phyloP scores from a whole-genome alignment of 2,797 vertebrate species.

The Silurus aristotelis region DNA sequence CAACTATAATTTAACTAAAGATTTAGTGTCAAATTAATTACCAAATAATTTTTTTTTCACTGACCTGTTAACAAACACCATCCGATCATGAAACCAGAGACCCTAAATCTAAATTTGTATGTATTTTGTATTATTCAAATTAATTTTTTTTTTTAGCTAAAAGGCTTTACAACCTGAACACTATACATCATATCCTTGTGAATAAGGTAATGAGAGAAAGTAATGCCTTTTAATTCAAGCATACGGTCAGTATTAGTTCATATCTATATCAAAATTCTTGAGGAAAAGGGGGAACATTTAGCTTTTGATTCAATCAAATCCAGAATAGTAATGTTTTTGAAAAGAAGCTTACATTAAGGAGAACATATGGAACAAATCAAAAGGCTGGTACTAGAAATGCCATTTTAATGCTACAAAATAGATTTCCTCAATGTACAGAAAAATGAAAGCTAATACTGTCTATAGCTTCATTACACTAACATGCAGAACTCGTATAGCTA shows the following conservation, averaged over 20 bases:
- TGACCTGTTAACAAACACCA: neutral
- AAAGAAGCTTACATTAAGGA: neutral
- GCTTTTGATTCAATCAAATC: neutral
- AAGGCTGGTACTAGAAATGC: neutral
- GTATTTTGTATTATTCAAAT: too few relatives aligned
- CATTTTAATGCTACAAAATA: neutral
- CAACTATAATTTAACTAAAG: neutral
- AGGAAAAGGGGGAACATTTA: neutral
- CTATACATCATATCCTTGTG: neutral
- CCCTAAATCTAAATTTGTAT: neutral
- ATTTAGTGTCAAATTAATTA: neutral
- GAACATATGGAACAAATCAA: neutral
- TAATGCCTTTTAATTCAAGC: slow-evolving; percentile 10
- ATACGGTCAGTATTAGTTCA: neutral
- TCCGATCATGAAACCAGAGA: neutral
- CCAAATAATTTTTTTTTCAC: neutral
- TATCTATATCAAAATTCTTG: neutral
- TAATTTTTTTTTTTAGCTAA: too few relatives aligned
- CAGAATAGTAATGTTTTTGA: neutral
- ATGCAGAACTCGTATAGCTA: neutral
- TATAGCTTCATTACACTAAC: neutral
- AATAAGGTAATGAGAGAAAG: neutral
- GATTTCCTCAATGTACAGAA: neutral
- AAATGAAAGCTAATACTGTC: neutral
- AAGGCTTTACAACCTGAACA: neutral